Conservation (phyloP, 2,797 vertebrate genomes). For the Liparis tanakae region DNA sequence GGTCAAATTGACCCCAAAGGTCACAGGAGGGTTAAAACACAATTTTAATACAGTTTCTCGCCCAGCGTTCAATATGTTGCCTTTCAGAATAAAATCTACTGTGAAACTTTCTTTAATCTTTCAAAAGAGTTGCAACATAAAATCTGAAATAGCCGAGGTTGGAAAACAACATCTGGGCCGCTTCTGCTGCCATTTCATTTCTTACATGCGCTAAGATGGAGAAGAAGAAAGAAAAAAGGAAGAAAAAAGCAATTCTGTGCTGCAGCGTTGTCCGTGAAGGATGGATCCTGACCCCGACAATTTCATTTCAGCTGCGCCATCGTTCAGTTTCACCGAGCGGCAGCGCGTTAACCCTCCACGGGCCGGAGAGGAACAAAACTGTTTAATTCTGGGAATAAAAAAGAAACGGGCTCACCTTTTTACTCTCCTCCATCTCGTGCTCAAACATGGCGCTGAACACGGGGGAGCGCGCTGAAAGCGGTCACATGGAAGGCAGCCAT, state of each 20-base stretch:
- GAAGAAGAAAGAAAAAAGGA: slow-evolving; percentile 34
- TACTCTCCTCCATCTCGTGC: slow-evolving; percentile 99
- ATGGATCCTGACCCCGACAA: slow-evolving; percentile 71
- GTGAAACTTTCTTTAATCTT: neutral
- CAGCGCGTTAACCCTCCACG: slow-evolving; percentile 49
- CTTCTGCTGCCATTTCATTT: slow-evolving; percentile 51
- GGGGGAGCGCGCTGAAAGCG: slow-evolving; percentile 89
- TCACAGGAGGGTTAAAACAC: neutral
- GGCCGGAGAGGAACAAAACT: slow-evolving; percentile 48
- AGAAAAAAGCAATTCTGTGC: slow-evolving; percentile 62
- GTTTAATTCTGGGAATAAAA: slow-evolving; percentile 32
- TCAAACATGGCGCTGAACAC: slow-evolving; percentile 99
- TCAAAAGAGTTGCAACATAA: neutral
- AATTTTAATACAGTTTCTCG: neutral
- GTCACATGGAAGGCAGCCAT: slow-evolving; percentile 20
- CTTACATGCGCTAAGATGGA: slow-evolving; percentile 43
- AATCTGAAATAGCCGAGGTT: slow-evolving; percentile 16
- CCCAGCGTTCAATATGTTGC: neutral
- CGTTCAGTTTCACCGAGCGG: slow-evolving; percentile 61
- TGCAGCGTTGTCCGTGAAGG: slow-evolving; percentile 67
- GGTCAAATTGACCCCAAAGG: too few species aligned
- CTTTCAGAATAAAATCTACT: neutral
- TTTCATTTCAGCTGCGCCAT: slow-evolving; percentile 66
- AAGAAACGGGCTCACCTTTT: slow-evolving; percentile 87
- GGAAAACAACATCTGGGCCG: slow-evolving; percentile 1